phyloP scores from a whole-genome alignment of 2,113 vertebrate species.

The Benitochromis conjunctus region DNA sequence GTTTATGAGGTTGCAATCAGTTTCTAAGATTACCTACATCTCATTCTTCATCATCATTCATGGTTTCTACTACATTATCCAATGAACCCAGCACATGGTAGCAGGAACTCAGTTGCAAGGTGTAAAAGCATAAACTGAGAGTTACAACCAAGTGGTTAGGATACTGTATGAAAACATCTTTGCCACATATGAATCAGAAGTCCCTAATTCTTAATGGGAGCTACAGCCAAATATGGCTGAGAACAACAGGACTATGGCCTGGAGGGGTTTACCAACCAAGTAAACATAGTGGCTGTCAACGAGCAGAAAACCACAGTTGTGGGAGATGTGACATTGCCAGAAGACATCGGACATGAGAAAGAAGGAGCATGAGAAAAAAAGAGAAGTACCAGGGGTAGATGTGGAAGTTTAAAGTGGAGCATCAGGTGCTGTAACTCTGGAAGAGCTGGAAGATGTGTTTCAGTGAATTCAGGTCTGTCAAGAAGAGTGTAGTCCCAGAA shows the following conservation, averaged over 20 bases:
- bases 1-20: neutral
- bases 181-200: neutral
- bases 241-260: neutral
- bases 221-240: neutral
- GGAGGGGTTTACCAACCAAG: neutral
- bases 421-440: too few relatives aligned
- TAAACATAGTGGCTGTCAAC: neutral
- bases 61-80: neutral
- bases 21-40: neutral
- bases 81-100: neutral
- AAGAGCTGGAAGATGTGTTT: too few relatives aligned
- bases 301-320: neutral
- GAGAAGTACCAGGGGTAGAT: too few relatives aligned
- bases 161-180: neutral
- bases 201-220: neutral
- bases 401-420: too few relatives aligned
- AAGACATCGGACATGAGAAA: neutral
- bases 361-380: too few relatives aligned
- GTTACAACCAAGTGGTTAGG: neutral
- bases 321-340: neutral
- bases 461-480: too few relatives aligned
- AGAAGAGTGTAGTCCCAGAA: too few relatives aligned
- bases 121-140: neutral
- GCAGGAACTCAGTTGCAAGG: neutral
- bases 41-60: neutral